Evolutionary conservation across 2,888 invertebrate genomes (phyloP), one percentile per base, ranked within the genome.

Genomic region (Hedychridium roseum): DNA sequence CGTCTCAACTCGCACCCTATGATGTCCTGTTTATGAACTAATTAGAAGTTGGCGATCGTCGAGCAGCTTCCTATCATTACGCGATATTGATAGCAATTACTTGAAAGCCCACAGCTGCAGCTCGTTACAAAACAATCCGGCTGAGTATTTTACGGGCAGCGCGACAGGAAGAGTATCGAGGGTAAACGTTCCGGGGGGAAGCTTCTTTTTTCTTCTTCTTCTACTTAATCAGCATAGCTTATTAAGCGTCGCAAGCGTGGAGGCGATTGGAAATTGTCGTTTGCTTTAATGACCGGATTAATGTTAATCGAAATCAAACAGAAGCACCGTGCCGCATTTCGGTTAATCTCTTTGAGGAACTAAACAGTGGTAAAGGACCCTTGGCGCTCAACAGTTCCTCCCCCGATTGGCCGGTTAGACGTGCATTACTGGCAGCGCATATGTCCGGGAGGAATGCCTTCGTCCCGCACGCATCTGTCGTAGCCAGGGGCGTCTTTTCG

Each of bases 241-340:
- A n/a, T n/a, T n/a, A n/a, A n/a, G n/a, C n/a, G n/a, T n/a, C n/a
- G n/a, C n/a, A n/a, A n/a, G n/a, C n/a, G n/a, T n/a, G n/a, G n/a
- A n/a, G n/a, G n/a, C n/a, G n/a, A n/a, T n/a, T n/a, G n/a, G n/a
- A n/a, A n/a, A n/a, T n/a, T n/a, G n/a, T n/a, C n/a, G n/a, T n/a
- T n/a, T n/a, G n/a, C n/a, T n/a, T n/a, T n/a, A n/a, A n/a, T n/a
- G n/a, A n/a, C n/a, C n/a, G n/a, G n/a, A n/a, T n/a, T 57, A 60
- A 64, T 60, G 64, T 66, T 68, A 67, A 68, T 66, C 66, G 64
- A 68, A 68, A 66, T 66, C 66, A 66, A 66, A 67, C 66, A 66
- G 54, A 49, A 42, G 27, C 51, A 43, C n/a, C n/a, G n/a, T n/a
- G 41, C 40, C 46, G 43, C 55, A 57, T 46, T 57, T 40, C 16